phyloP scores from a whole-genome alignment of 2,888 invertebrate genomes.

The Diplolepis rosae region DNA sequence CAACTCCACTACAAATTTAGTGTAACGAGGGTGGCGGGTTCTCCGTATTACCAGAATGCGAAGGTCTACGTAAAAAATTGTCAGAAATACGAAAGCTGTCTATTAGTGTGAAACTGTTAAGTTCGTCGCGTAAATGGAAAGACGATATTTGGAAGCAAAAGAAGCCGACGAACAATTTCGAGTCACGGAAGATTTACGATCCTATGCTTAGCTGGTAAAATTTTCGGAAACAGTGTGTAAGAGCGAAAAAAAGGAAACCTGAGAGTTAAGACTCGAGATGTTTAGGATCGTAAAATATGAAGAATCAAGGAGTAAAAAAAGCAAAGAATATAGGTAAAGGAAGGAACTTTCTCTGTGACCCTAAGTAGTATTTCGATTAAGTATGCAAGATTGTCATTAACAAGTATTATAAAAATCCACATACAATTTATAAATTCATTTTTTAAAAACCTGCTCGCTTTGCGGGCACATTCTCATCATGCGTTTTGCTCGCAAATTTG shows the following conservation, averaged over 20 bases:
- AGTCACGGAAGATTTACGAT: conserved; percentile 22
- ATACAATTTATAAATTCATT: no score
- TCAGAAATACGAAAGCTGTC: conserved; percentile 10
- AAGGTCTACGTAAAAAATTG: background rate
- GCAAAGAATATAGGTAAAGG: background rate
- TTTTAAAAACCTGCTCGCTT: no score
- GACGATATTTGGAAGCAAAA: conserved; percentile 13
- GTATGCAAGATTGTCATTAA: conserved; percentile 7
- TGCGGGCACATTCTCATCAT: no score
- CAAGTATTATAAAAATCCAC: no score
- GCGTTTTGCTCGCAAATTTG: no score
- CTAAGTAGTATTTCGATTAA: conserved; percentile 10
- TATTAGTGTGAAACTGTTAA: conserved; percentile 27
- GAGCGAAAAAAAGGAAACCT: background rate
- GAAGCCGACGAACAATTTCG: conserved; percentile 16
- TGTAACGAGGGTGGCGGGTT: conserved; percentile 5
- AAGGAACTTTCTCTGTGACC: conserved; percentile 9
- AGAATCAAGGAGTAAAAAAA: background rate
- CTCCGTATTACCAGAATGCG: background rate
- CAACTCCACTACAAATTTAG: background rate
- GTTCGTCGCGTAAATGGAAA: conserved; percentile 20
- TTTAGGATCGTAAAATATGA: conserved; percentile 5
- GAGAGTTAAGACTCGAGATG: background rate
- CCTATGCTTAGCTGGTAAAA: conserved; percentile 20
- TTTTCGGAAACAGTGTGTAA: conserved; percentile 22